Evolutionary conservation across 2,888 invertebrate species (phyloP).

Genomic region (Monoplex corrugatus): DNA sequence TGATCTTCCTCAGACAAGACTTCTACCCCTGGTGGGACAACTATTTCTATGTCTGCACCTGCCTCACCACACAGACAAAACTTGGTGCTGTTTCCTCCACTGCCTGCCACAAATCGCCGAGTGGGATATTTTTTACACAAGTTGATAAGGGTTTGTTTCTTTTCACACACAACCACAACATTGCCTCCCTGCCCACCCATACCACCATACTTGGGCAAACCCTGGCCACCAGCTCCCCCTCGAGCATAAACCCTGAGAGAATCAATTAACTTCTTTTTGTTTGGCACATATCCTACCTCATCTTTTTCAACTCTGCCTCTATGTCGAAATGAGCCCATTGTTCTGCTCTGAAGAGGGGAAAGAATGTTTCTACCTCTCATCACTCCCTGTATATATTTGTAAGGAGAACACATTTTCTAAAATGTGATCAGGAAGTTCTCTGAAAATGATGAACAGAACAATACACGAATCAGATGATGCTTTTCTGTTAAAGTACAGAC

Average conservation of each 20-base stretch:
- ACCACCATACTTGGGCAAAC: slow-evolving; percentile 90
- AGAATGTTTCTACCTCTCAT: neutral
- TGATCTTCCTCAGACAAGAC: slow-evolving; percentile 87
- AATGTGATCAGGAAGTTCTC: too few species aligned
- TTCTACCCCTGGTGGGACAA: slow-evolving; percentile 91
- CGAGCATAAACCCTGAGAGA: slow-evolving; percentile 89
- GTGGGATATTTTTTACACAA: slow-evolving; percentile 83
- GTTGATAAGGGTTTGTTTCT: slow-evolving; percentile 75
- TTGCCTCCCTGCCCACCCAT: slow-evolving; percentile 95
- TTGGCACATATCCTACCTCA: neutral
- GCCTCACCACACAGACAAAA: slow-evolving; percentile 84
- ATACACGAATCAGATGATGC: too few species aligned
- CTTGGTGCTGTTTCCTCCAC: slow-evolving; percentile 88
- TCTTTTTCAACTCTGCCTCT: neutral
- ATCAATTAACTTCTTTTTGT: slow-evolving; percentile 86
- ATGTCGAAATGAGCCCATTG: slow-evolving; percentile 26
- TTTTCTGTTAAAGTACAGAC: too few species aligned
- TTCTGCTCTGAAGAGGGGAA: neutral
- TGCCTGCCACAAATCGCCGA: slow-evolving; percentile 86
- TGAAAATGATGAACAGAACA: too few species aligned
- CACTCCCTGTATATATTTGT: neutral
- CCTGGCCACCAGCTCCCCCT: slow-evolving; percentile 92
- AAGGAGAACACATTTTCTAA: neutral
- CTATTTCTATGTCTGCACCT: slow-evolving; percentile 88
- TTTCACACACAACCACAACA: slow-evolving; percentile 85